Base-by-base conservation (phyloP, 2,113 vertebrate genomes). In the Spilogale gracilis region DNA sequence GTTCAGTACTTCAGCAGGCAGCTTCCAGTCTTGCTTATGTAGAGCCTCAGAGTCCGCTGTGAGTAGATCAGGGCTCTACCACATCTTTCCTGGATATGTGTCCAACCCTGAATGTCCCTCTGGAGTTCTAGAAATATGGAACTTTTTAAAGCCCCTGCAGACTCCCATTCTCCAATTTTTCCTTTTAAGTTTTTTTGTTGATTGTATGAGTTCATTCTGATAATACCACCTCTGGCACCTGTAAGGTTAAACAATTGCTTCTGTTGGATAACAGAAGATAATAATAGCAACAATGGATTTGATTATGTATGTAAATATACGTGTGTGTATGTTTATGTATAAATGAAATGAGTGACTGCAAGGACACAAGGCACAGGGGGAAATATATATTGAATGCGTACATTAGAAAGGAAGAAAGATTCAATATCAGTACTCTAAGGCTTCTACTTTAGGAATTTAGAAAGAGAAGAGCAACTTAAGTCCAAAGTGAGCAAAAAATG, bases 111-210 rank as follows among this genome's bases (percentile, higher is more conserved):
- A 81, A 63, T 32, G 21, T 38, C 54, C 25, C 63, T 74, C 63
- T 87, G 60, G 76, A 95, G 61, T 73, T 84, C 56, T 56, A 91
- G 82, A 76, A 83, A 54, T 91, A n/a, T 6, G 5, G 56, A 54
- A 54, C 12, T 93, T 89, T 92, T 81, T 30, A 88, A 86, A 61
- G 30, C 58, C 86, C 48, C 17, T 32, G 73, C 11, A 86, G 18
- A 45, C 32, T 78, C 60, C 71, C 54, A 79, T 92, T 82, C 48
- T 94, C 21, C 27, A 61, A 3, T 82, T 87, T 89, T 52, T 81
- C 8, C 78, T 92, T 83, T 52, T 91, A 69, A 86, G 63, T 58
- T 91, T 94, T 87, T 88, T 60, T 65, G 38, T 11, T 43, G 83
- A 43, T 14, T 76, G 74, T 61, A 48, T 65, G 60, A 16, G 50